Conservation (phyloP, 2,888 invertebrate genomes). For the Tethea ocularis region DNA sequence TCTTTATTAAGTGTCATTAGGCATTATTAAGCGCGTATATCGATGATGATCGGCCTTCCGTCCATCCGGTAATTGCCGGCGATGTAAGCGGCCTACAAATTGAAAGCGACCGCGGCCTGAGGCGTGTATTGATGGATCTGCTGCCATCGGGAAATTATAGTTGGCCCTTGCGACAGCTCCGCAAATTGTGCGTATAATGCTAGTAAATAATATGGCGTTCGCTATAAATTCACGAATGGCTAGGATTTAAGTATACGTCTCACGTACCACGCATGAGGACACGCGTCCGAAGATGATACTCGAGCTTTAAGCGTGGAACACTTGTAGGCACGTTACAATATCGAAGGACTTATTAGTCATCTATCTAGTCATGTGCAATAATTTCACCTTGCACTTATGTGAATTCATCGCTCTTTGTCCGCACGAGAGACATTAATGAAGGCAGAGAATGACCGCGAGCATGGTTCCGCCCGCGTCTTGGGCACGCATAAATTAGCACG, state of each 20-base stretch:
- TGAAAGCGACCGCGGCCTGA: constrained; percentile 79
- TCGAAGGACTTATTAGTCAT: not conserved
- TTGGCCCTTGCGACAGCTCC: constrained; percentile 81
- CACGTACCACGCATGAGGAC: constrained; percentile 45
- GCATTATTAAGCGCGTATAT: constrained; percentile 80
- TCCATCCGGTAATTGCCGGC: constrained; percentile 76
- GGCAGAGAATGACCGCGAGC: constrained; percentile 40
- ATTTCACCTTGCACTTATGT: constrained; percentile 3
- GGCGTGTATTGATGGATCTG: constrained; percentile 82
- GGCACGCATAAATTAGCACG: constrained; percentile 73
- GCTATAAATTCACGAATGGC: constrained; percentile 74
- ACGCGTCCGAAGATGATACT: constrained; percentile 25
- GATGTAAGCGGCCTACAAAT: constrained; percentile 82
- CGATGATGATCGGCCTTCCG: constrained; percentile 81
- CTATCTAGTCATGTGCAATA: constrained; percentile 6
- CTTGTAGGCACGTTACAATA: not conserved
- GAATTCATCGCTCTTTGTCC: constrained; percentile 65
- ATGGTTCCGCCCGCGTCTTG: constrained; percentile 34
- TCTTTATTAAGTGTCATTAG: constrained; percentile 83
- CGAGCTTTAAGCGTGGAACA: not conserved
- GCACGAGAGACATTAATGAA: constrained; percentile 47
- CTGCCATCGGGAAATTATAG: constrained; percentile 82
- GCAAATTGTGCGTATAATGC: constrained; percentile 83
- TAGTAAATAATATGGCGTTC: constrained; percentile 78
- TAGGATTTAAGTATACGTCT: constrained; percentile 60